phyloP scores from a whole-genome alignment of 92 coral and sea anemone genomes.

The Bergia puertoricense region DNA sequence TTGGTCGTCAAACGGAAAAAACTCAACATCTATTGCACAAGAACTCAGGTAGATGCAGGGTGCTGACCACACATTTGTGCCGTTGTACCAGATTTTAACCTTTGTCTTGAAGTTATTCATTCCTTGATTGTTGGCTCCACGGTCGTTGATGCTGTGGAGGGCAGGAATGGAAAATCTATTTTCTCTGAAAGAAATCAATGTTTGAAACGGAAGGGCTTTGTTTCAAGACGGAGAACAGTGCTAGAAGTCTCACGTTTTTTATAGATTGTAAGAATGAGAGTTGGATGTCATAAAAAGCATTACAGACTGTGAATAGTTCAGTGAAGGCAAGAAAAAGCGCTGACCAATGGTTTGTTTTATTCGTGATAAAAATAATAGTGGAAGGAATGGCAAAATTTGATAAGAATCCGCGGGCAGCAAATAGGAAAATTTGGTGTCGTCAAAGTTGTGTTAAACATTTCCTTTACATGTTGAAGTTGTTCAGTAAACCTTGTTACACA shows the following conservation, averaged over 20 bases:
- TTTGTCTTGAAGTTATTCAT: slow-evolving; percentile 40
- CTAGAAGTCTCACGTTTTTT: neutral
- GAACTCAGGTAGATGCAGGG: slow-evolving; percentile 35
- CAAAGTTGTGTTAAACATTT: neutral
- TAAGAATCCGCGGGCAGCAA: too few species aligned
- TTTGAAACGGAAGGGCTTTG: slow-evolving; percentile 12
- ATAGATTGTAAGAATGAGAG: neutral
- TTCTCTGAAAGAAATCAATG: slow-evolving; percentile 48
- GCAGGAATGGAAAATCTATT: slow-evolving; percentile 46
- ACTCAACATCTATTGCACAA: slow-evolving; percentile 38
- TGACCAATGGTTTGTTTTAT: too few species aligned
- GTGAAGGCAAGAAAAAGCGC: neutral
- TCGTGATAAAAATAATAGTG: too few species aligned
- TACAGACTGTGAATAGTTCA: neutral
- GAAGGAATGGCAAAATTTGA: neutral
- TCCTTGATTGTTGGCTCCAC: slow-evolving; percentile 26
- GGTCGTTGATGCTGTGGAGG: slow-evolving; percentile 43
- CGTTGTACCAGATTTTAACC: slow-evolving; percentile 37
- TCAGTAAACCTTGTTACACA: too few species aligned
- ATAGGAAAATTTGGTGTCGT: too few species aligned
- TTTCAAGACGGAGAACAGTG: neutral
- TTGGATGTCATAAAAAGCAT: neutral
- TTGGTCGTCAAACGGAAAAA: slow-evolving; percentile 43
- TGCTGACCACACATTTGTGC: slow-evolving; percentile 45
- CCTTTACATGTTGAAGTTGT: neutral